Base-by-base conservation (phyloP, 2,797 vertebrate genomes). In the Notamacropus eugenii region DNA sequence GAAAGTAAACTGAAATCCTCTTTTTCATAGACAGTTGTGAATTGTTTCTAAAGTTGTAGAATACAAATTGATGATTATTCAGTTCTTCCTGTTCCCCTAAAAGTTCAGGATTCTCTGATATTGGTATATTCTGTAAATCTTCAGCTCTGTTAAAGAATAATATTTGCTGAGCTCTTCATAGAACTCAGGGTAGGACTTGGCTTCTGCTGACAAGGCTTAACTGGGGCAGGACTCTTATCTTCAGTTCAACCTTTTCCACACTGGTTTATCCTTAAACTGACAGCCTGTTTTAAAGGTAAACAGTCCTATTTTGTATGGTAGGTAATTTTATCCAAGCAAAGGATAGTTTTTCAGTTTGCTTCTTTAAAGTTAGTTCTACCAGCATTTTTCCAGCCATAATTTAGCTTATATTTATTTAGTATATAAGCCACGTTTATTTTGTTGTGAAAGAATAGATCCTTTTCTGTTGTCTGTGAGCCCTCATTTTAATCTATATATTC, bases 1-100 rank as follows among this genome's bases (percentile, higher is more conserved):
- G 22, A 97, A 94, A 90, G 82, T 95, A 92, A 93, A 46, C 62
- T 96, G 91, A 96, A 96, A 90, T 97, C 93, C 16, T 95, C 28
- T 54, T 93, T 96, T 96, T 95, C 95, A 95, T 87, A 87, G 40
- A 27, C 22, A 87, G 40, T 50, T 87, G 24, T 87, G 92, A 96
- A 92, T 4, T 28, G 96, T 13, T 93, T 57, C 13, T 96, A 95
- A 92, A 95, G 59, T 59, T 67, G 10, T 94, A 55, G 92, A 93
- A 92, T 92, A 91, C 93, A n/a, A 96, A n/a, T 54, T 93, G 52
- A 87, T 95, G 54, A 92, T n/a, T 67, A 90, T 91, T 93, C 40
- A 13, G 90, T 34, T 92, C 34, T 97, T 95, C 31, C 40, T 40
- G 6, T 82, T 95, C 24, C 91, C 55, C 29, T 50, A 93, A 93